Conservation (phyloP, 2,113 vertebrate species). For the Callionymus lyra region DNA sequence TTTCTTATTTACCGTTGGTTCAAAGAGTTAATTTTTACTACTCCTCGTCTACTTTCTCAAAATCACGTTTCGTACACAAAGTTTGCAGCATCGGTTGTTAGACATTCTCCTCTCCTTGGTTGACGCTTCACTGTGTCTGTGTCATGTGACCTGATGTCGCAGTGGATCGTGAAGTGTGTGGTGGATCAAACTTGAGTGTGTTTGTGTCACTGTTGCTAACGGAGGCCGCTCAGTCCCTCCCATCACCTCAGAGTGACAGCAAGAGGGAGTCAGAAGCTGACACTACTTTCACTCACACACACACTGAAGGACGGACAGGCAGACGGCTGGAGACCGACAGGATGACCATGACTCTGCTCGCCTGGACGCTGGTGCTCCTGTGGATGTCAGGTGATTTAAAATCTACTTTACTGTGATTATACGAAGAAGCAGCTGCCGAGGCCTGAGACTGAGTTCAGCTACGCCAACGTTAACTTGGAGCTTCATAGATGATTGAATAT, state of each 20-base stretch:
- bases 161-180: too few species aligned
- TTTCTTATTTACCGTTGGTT: too few species aligned
- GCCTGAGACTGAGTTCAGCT: too few species aligned
- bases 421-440: neutral
- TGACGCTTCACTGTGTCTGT: too few species aligned
- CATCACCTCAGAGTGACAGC: constrained; percentile 43
- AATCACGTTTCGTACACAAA: too few species aligned
- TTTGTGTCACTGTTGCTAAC: constrained; percentile 33
- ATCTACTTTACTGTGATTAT: constrained; percentile 1
- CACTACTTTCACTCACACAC: constrained; percentile 5
- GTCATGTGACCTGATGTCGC: too few species aligned
- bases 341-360: constrained; percentile 32
- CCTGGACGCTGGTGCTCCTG: constrained; percentile 25
- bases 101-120: too few species aligned
- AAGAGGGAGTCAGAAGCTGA: constrained; percentile 34
- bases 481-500: too few species aligned
- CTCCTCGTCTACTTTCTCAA: too few species aligned
- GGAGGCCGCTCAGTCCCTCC: constrained; percentile 43
- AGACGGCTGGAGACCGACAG: constrained; percentile 4
- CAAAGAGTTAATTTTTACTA: too few species aligned
- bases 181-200: neutral
- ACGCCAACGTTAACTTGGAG: too few species aligned
- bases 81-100: too few species aligned
- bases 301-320: constrained; percentile 4
- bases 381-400: constrained; percentile 47